phyloP scores from a whole-genome alignment of 2,888 invertebrate genomes.

The Diarsia dahlii region DNA sequence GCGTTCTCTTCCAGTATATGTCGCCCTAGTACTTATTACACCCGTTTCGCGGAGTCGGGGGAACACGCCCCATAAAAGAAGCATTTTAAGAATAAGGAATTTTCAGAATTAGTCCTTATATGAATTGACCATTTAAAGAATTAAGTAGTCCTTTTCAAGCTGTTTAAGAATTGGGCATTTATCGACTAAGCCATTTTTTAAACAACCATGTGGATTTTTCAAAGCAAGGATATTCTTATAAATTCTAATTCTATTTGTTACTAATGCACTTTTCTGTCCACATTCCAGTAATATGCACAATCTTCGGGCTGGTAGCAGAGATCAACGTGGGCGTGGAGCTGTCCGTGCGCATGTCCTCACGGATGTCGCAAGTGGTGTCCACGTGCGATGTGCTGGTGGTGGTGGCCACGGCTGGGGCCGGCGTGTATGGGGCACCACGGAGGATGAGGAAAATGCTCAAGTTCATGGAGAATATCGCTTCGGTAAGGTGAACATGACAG shows the following conservation, averaged over 20 bases:
- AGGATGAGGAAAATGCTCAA: constrained; percentile 88
- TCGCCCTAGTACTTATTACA: neutral
- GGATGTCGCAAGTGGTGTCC: constrained; percentile 90
- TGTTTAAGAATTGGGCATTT: too few relatives aligned
- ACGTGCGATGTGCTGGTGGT: constrained; percentile 90
- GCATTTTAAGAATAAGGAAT: too few relatives aligned
- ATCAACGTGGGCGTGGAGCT: constrained; percentile 88
- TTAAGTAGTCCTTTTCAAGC: too few relatives aligned
- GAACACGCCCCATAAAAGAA: neutral
- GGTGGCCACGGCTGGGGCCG: constrained; percentile 87
- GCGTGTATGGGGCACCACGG: constrained; percentile 88
- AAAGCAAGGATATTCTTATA: neutral
- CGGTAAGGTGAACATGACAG: constrained; percentile 72
- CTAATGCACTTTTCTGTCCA: neutral
- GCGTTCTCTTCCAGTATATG: neutral
- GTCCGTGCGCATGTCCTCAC: constrained; percentile 90
- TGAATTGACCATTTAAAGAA: too few relatives aligned
- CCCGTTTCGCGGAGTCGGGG: neutral
- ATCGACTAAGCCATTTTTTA: too few relatives aligned
- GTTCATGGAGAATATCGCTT: constrained; percentile 88
- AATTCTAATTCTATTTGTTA: neutral
- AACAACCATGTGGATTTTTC: neutral
- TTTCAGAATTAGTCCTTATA: too few relatives aligned
- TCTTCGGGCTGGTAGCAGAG: constrained; percentile 89
- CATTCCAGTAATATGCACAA: constrained; percentile 82